These are phyloP conservation scores for Sprattus sprattus DNA, from an alignment of 2,113 vertebrate genomes.

Conservation along the genomic window DNA sequence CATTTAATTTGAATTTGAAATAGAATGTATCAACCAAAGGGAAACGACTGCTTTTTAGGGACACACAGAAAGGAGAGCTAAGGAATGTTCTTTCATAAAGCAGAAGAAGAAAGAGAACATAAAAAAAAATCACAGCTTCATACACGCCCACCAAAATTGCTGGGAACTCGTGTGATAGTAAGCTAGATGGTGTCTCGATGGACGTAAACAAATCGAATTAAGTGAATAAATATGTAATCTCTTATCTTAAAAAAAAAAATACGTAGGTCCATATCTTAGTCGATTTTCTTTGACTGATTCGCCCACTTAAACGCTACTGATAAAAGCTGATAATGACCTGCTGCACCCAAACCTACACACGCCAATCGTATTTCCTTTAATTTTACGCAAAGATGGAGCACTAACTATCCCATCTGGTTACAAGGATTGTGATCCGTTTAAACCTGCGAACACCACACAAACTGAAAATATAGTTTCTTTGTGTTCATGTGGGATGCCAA, in stretches of 20 bases:
- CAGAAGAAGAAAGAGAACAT: not conserved
- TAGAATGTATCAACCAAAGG: conserved; percentile 35
- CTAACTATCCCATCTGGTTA: not conserved
- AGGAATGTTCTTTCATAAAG: not conserved
- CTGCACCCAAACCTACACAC: not conserved
- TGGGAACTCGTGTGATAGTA: not conserved
- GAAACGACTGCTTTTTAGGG: conserved; percentile 28
- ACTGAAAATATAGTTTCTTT: not conserved
- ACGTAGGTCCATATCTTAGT: not conserved
- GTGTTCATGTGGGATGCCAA: not conserved
- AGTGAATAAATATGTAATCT: too few species aligned
- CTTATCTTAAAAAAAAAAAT: too few species aligned
- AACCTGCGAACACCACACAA: not conserved
- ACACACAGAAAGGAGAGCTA: not conserved
- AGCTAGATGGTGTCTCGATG: not conserved
- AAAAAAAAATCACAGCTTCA: not conserved
- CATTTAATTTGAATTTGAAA: conserved; percentile 50
- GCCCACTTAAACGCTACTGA: not conserved
- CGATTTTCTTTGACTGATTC: not conserved
- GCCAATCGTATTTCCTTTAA: not conserved
- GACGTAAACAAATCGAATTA: too few species aligned
- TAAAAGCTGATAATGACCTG: not conserved
- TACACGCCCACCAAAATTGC: not conserved
- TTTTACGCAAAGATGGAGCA: not conserved
- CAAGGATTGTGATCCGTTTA: not conserved